Base-by-base conservation (phyloP, 2,888 invertebrate species). In the Eupsilia transversa region DNA sequence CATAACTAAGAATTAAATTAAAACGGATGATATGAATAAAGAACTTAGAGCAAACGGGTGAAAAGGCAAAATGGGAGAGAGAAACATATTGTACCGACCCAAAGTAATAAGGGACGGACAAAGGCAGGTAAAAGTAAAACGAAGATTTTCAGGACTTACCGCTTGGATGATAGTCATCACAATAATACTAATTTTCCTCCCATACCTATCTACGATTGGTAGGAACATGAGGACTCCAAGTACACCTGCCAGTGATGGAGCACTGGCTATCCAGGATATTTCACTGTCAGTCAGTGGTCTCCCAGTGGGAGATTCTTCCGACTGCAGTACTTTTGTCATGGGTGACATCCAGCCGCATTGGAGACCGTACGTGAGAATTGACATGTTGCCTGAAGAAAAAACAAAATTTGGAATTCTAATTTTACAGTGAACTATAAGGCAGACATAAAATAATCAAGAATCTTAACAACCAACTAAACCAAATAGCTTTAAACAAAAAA, bases 341-440 rank as follows among this genome's bases (percentile, higher is more conserved):
- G 96, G 95, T 0, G 97, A 96, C 1, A 95, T 89, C 95, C 96
- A 97, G 4, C 96, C 96, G 4, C 92, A 88, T 79, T 94, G 94
- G 3, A 94, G 90, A 0, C 96, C 96, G 70, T 95, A 92, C 43
- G 92, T 93, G n/a, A 96, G 89, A 12, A 94, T 84, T 23, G 94
- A 86, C 56, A 94, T 72, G 79, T 94, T 95, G 5, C 91, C 96
- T 96, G 89, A 20, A 91, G 84, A 59, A 14, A 2, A 14, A 43
- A 43, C 0, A 27, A 63, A 46, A 46, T 30, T 27, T 12, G 23
- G 2, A n/a, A 41, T 23, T 30, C 0, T 38, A 9, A 70, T 27
- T 17, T 27, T 9, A 17, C 20, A 12, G 23, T 9, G 0, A 20
- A 17, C 17, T 46, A 12, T 23, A 0, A 33, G 27, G 9, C 1